Evolutionary conservation across 1,140 invertebrate species (phyloP).

Genomic region (Euwallacea similis): DNA sequence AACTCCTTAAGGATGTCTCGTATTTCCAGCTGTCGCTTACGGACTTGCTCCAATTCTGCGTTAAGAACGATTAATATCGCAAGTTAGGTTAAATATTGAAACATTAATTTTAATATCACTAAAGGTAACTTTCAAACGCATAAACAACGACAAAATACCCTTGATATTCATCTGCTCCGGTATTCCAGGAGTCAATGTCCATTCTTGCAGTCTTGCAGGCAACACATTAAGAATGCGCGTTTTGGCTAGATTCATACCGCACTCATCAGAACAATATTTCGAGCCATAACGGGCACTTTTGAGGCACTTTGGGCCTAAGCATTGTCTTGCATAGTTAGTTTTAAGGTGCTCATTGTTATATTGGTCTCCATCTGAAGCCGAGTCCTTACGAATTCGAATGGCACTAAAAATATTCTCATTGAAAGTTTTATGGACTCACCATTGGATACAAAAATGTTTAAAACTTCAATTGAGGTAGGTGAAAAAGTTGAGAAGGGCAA

Average conservation of each 20-base stretch:
- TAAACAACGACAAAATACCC: slow-evolving; percentile 28
- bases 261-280: slow-evolving; percentile 95
- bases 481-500: too few species aligned
- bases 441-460: too few species aligned
- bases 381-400: slow-evolving; percentile 49
- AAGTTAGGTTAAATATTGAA: too few species aligned
- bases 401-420: slow-evolving; percentile 25
- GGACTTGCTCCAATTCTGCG: slow-evolving; percentile 74
- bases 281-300: slow-evolving; percentile 77
- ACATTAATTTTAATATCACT: not conserved
- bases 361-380: slow-evolving; percentile 48
- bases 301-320: slow-evolving; percentile 87
- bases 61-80: too few species aligned
- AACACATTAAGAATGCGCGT: slow-evolving; percentile 82
- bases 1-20: slow-evolving; percentile 74
- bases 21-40: slow-evolving; percentile 76
- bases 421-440: too few species aligned
- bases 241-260: slow-evolving; percentile 89
- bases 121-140: not conserved
- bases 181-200: slow-evolving; percentile 84
- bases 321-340: slow-evolving; percentile 69
- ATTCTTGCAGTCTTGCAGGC: slow-evolving; percentile 92
- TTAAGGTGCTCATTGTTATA: slow-evolving; percentile 46
- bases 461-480: too few species aligned
- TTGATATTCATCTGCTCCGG: slow-evolving; percentile 87